Conservation (phyloP, 2,113 vertebrate genomes). For the Crypturellus undulatus region DNA sequence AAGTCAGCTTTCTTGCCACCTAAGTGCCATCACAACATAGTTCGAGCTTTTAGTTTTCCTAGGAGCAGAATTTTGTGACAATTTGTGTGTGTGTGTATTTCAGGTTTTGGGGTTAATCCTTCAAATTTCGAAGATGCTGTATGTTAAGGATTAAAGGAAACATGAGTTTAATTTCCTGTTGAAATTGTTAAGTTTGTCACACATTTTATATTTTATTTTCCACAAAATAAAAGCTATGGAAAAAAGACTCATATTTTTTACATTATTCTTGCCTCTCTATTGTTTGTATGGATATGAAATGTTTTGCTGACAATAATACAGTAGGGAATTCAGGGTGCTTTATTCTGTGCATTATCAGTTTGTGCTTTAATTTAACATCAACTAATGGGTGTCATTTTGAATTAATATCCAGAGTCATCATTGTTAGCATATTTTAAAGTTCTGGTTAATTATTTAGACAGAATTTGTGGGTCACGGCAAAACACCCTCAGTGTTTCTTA, state of each 20-base stretch:
- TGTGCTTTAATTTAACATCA: neutral
- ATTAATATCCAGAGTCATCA: neutral
- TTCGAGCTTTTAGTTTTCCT: neutral
- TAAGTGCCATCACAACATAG: neutral
- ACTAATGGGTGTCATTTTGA: neutral
- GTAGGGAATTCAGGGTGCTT: neutral
- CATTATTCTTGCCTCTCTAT: neutral
- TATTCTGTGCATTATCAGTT: neutral
- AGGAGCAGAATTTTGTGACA: neutral
- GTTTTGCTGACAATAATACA: neutral
- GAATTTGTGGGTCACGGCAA: rapidly evolving
- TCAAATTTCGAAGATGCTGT: neutral
- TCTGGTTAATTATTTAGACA: neutral
- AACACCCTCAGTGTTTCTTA: neutral
- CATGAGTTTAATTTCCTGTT: neutral
- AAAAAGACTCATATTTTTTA: neutral
- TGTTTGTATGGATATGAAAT: neutral
- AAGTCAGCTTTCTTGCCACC: rapidly evolving
- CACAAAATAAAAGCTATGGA: neutral
- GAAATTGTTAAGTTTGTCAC: neutral
- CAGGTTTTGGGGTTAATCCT: neutral
- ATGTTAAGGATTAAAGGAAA: neutral
- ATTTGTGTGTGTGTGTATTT: neutral
- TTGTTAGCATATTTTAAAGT: neutral
- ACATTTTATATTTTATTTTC: neutral